Evolutionary conservation across 1,140 invertebrate species (phyloP), one percentile per base, ranked within the genome.

Genomic region (Venturia canescens): DNA sequence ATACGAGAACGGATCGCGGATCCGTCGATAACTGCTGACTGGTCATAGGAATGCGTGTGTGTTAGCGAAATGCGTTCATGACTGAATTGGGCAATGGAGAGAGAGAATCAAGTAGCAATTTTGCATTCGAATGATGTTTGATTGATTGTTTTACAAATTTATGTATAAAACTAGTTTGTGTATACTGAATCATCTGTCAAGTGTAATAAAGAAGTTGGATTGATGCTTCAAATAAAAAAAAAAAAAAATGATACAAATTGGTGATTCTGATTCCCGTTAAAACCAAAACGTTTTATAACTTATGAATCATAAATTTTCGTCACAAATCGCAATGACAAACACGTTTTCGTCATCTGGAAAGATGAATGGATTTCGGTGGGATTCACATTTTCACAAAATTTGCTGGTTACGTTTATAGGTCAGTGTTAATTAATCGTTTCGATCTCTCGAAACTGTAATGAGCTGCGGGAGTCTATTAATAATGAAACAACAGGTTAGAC

Each of bases 1-100:
- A 76, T 76, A 60, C 53, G 72, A 76, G 72, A 76, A 76, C 63
- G 72, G 63, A 76, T 76, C 53, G 72, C 21, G 71, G 60, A 76
- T 76, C 60, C 72, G 72, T 76, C 72, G 72, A 76, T 76, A 76
- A 76, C 72, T 34, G 72, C 72, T 60, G 72, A 76, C 72, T 53
- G 50, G 50, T 76, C 23, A 23, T 74, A 74, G 48, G 57, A 31
- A 69, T 31, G 31, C 29, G 66, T 31, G 66, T 69, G n/a, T n/a
- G 29, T 31, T 11, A 5, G 66, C 7, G 13, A 16, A 27, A 27
- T 69, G 66, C 60, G 27, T 26, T n/a, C 60, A 63, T 27, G 27
- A 63, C 60, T 63, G 60, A 63, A 63, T 63, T 63, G n/a, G 23
- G 4, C 23, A 26, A 27, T 23, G 60, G 23, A 63, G 23, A 63